phyloP scores from a whole-genome alignment of 2,797 vertebrate species.

The Otolemur crassicaudatus region DNA sequence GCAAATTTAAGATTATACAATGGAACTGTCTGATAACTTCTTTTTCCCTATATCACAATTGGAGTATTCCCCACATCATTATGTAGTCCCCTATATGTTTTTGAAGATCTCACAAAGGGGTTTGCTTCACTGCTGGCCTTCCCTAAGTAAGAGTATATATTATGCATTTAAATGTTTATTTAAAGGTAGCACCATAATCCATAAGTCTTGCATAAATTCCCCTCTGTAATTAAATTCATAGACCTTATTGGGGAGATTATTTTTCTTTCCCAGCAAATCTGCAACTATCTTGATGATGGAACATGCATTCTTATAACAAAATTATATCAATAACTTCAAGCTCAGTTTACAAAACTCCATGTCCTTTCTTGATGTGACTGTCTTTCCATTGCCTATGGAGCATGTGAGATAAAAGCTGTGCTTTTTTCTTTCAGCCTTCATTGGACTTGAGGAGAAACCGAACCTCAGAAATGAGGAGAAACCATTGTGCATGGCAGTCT shows the following conservation, averaged over 20 bases:
- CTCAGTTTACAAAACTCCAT: neutral
- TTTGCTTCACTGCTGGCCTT: neutral
- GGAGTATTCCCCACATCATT: neutral
- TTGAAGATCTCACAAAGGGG: neutral
- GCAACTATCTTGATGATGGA: neutral
- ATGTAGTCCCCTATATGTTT: neutral
- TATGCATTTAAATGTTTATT: slow-evolving; percentile 35
- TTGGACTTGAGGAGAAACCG: neutral
- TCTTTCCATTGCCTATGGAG: neutral
- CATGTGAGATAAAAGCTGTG: neutral
- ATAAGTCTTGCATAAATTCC: slow-evolving; percentile 5
- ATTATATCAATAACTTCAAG: neutral
- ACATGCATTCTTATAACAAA: neutral
- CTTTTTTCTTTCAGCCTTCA: neutral
- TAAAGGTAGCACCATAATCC: neutral
- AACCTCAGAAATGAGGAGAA: neutral
- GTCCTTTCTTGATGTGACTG: neutral
- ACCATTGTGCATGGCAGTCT: neutral
- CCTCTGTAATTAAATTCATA: neutral
- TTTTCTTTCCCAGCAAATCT: slow-evolving; percentile 26
- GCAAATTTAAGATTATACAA: neutral
- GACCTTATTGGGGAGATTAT: neutral
- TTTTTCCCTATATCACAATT: neutral
- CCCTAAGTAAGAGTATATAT: neutral
- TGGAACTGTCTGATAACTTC: neutral